Base-by-base conservation (phyloP, 2,888 invertebrate species). In the Apocheima hispidaria region DNA sequence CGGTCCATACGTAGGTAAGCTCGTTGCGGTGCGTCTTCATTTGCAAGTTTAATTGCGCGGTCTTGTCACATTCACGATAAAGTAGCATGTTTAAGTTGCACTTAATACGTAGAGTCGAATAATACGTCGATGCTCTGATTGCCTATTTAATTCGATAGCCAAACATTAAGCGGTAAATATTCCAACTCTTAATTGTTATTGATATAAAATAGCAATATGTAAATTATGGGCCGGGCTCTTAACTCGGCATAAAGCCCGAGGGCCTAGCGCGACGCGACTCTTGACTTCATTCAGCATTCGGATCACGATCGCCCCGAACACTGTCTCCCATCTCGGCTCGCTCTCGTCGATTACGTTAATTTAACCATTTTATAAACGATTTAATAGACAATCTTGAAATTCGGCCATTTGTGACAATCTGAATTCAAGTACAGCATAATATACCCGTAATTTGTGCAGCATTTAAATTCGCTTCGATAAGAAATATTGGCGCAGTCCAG, bases 331-430 rank as follows among this genome's bases (percentile, higher is more conserved):
- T 90, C 87, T 86, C 88, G 79, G 85, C 84, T 85, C 84, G 78
- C 89, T 88, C 79, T 78, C 84, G 82, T 85, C 88, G 88, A 91
- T 90, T 89, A 89, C 91, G 90, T 92, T 92, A 91, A 90, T 91
- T 91, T 88, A 83, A 83, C 88, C 88, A 87, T 90, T 91, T 91
- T 89, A 88, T 88, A 88, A 91, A 86, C 89, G 88, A 88, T 90
- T 90, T 91, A 89, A 90, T 88, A 86, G 86, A 87, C 87, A 87
- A 86, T 88, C 82, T 85, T 74, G 78, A 83, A 82, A 87, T 88
- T 87, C 73, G 70, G 78, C 79, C 83, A 82, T 85, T 85, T 81
- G 76, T 69, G 69, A 79, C 82, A 68, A 76, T 74, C 70, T 75
- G 68, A 68, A 73, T 76, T 76, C 68, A 67, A 55, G 63, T 65